phyloP scores from a whole-genome alignment of 1,140 invertebrate species.

The Ceratina calcarata region DNA sequence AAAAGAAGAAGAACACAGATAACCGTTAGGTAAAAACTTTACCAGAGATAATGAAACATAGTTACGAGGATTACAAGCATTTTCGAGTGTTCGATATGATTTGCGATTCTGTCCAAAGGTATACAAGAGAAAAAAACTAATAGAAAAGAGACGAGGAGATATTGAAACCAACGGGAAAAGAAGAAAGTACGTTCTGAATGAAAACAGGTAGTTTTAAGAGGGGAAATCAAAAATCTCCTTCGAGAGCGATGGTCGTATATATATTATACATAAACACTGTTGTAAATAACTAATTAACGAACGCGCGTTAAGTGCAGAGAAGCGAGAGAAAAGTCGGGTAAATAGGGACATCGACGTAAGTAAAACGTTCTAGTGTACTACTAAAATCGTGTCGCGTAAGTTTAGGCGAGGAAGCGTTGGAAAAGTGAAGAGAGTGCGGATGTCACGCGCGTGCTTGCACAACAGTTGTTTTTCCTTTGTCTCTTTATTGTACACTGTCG shows the following conservation, averaged over 20 bases:
- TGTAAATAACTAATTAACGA: conserved; percentile 52
- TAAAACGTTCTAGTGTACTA: conserved; percentile 40
- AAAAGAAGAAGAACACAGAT: neutral
- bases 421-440: neutral
- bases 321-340: neutral
- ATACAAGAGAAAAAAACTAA: neutral
- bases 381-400: conserved; percentile 30
- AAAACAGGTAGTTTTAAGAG: neutral
- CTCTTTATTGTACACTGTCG: too few species aligned
- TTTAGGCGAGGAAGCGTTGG: conserved; percentile 19
- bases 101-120: neutral
- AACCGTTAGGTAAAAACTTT: neutral
- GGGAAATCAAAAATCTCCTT: conserved; percentile 37
- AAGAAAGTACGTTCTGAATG: neutral
- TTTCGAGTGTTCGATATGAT: neutral
- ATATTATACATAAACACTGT: conserved; percentile 41
- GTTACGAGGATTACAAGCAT: neutral
- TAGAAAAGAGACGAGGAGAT: neutral
- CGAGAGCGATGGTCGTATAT: conserved; percentile 19
- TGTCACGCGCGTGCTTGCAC: conserved; percentile 15
- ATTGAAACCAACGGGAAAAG: neutral
- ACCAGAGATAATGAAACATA: neutral
- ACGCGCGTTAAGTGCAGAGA: conserved; percentile 15
- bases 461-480: conserved; percentile 12
- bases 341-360: conserved; percentile 17